Evolutionary conservation across 2,113 vertebrate species (phyloP), one percentile per base, ranked within the genome.

Genomic region (Macrotis lagotis): DNA sequence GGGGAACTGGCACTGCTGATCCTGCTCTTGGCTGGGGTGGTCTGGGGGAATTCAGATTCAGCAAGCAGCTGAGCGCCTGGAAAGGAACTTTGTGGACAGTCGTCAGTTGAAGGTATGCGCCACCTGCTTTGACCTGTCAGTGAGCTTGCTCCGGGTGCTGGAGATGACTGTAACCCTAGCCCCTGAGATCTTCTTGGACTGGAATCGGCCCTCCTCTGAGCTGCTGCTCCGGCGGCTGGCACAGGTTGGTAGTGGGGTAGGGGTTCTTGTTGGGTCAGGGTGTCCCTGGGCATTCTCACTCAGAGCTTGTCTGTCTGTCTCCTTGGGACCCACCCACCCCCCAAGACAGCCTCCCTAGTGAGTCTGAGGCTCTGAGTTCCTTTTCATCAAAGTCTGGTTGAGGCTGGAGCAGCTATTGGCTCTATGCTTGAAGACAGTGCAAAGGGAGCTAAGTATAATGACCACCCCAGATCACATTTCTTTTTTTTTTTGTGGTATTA

Each of bases 91-190:
- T 0, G 99, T 99, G 96, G 99, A 99, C 98, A 99, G 99, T 28
- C 98, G 99, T 55, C 99, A 99, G 98, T 98, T 99, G 96, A 99
- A 99, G 97, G 99, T 99, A 95, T 99, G 99, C 0, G 99, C 99
- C 59, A 99, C 99, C 37, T 99, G 99, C 98, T 99, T 99, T 44
- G 99, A 99, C 98, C 99, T 99, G 91, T 99, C 99, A 0, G 99
- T 99, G 96, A 99, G 99, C 97, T 98, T 99, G 98, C 98, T 99
- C 95, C 99, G 99, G 0, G 99, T 99, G 88, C 98, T 99, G 98
- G 99, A 99, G 96, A 99, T 99, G 99, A 99, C 99, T 0, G 98
- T 99, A 96, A 99, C 99, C 0, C 98, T 99, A 98, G 99, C 99
- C 0, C 99, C 99, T 0, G 99, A 99, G 98, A 99, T 99, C 95